These are phyloP conservation scores for Paraplagusia blochii DNA, from an alignment of 2,113 vertebrate genomes.

Conservation along the genomic window DNA sequence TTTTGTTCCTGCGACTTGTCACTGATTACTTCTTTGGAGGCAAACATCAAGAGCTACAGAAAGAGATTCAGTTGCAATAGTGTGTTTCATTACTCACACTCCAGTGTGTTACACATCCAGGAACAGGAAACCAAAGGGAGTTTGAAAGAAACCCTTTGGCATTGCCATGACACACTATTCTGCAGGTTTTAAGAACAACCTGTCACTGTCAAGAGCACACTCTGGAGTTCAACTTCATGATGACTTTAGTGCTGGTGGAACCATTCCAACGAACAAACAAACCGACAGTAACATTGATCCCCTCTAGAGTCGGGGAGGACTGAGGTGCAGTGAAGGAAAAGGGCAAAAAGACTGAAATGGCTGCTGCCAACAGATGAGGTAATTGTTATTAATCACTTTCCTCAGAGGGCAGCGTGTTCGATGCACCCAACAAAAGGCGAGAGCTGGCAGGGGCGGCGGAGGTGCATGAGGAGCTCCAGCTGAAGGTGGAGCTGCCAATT, in stretches of 20 bases:
- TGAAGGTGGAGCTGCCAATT: constrained; percentile 68
- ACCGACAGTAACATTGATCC: constrained; percentile 71
- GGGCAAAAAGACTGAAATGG: constrained; percentile 42
- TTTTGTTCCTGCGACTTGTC: constrained; percentile 9
- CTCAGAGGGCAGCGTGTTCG: constrained; percentile 71
- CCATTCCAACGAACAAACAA: constrained; percentile 68
- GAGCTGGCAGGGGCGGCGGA: constrained; percentile 61
- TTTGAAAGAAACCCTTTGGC: constrained; percentile 33
- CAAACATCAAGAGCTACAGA: constrained; percentile 38
- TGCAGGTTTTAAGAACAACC: constrained; percentile 29
- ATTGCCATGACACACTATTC: constrained; percentile 11
- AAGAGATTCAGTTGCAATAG: constrained; percentile 29
- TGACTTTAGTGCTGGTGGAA: constrained; percentile 44
- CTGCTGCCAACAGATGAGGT: constrained; percentile 60
- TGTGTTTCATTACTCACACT: constrained; percentile 55
- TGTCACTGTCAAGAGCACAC: constrained; percentile 51
- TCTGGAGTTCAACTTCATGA: constrained; percentile 42
- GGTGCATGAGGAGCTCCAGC: constrained; percentile 59
- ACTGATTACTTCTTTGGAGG: constrained; percentile 49
- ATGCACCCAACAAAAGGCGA: constrained; percentile 65
- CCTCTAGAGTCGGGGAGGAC: constrained; percentile 52
- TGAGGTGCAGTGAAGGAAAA: constrained; percentile 35
- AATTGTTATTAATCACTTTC: constrained; percentile 77
- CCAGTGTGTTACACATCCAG: constrained; percentile 14
- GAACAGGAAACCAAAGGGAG: constrained; percentile 28